These are phyloP conservation scores for Erebia palarica DNA, from an alignment of 2,888 invertebrate genomes.

Conservation along the genomic window DNA sequence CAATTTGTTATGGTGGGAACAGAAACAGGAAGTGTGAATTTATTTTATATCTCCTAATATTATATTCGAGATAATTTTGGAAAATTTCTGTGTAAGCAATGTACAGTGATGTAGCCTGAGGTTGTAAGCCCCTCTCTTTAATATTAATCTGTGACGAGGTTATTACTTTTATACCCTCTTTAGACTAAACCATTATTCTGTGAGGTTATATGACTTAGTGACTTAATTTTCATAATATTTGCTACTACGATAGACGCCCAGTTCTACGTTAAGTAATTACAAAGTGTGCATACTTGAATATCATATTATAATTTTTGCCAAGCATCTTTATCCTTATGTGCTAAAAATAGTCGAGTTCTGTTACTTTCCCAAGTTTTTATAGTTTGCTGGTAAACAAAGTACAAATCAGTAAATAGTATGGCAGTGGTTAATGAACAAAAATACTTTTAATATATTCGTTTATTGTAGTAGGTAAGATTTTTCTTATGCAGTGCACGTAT, in stretches of 20 bases:
- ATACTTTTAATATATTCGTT: constrained; percentile 37
- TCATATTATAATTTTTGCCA: not conserved
- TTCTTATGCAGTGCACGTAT: constrained; percentile 61
- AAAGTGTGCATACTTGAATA: not conserved
- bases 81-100: not conserved
- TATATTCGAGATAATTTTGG: not conserved
- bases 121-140: too few species aligned
- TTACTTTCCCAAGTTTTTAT: constrained; percentile 45
- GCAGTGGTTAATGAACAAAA: constrained; percentile 54
- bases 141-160: not conserved
- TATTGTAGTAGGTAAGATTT: constrained; percentile 56
- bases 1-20: not conserved
- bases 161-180: not conserved
- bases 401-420: constrained; percentile 62
- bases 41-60: too few species aligned
- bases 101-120: not conserved
- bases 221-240: not conserved
- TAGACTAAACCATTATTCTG: not conserved
- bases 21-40: too few species aligned
- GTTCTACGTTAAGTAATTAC: not conserved
- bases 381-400: constrained; percentile 67
- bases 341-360: constrained; percentile 40
- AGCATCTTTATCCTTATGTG: constrained; percentile 16
- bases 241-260: constrained; percentile 3
- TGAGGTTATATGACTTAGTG: too few species aligned